Evolutionary conservation across 2,888 invertebrate genomes (phyloP).

Genomic region (Spicauda simplicius): DNA sequence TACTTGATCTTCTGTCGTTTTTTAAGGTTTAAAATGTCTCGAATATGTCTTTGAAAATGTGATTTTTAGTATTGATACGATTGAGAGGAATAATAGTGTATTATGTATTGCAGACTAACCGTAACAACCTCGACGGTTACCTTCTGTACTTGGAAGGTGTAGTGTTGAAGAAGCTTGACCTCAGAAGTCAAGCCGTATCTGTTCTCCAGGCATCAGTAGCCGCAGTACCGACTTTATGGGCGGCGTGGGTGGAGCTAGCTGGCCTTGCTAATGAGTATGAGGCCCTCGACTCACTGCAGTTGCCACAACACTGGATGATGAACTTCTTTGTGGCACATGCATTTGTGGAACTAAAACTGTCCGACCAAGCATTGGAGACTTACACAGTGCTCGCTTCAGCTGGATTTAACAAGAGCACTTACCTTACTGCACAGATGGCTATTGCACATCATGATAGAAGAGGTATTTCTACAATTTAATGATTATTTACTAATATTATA

Average conservation of each 20-base stretch:
- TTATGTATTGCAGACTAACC: slow-evolving; percentile 68
- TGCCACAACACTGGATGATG: slow-evolving; percentile 97
- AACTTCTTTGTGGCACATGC: slow-evolving; percentile 96
- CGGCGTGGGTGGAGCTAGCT: slow-evolving; percentile 97
- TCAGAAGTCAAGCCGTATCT: slow-evolving; percentile 90
- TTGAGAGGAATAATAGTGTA: not conserved
- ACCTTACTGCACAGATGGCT: slow-evolving; percentile 96
- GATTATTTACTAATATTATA: not conserved
- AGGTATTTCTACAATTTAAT: slow-evolving; percentile 77
- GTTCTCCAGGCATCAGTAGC: slow-evolving; percentile 92
- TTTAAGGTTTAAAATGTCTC: slow-evolving; percentile 63
- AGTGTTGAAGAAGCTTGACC: slow-evolving; percentile 93
- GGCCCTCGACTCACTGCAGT: slow-evolving; percentile 86
- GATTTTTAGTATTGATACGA: not conserved
- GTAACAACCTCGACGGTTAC: slow-evolving; percentile 93
- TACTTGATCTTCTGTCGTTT: slow-evolving; percentile 73
- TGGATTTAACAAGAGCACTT: slow-evolving; percentile 95
- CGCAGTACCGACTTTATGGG: slow-evolving; percentile 95
- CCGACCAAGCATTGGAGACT: slow-evolving; percentile 94
- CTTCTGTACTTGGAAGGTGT: slow-evolving; percentile 95
- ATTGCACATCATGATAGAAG: slow-evolving; percentile 96
- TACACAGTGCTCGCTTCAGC: slow-evolving; percentile 90
- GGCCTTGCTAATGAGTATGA: slow-evolving; percentile 93
- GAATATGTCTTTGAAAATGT: too few relatives aligned
- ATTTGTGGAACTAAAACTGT: slow-evolving; percentile 94